Percentiles rank a stretch among this genome's conserved stretches.
Evolutionary conservation across 2,797 vertebrate genomes (phyloP).

Genomic region (Erithacus rubecula): DNA sequence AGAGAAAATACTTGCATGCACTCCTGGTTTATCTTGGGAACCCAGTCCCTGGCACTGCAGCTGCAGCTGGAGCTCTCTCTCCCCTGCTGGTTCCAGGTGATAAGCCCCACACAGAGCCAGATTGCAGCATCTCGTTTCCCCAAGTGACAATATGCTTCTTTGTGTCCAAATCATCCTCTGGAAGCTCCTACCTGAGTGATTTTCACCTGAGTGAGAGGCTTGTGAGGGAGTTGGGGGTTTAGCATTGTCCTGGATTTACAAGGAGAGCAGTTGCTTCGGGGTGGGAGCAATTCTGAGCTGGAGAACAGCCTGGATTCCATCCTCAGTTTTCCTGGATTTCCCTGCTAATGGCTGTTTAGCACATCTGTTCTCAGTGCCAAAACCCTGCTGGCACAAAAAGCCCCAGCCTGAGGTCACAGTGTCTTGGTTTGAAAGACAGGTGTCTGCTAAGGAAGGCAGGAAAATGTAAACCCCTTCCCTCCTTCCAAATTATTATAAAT

Average conservation of each 20-base stretch:
- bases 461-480: too few relatives aligned
- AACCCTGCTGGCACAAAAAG: not conserved
- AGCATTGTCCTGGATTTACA: not conserved
- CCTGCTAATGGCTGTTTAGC: not conserved
- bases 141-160: not conserved
- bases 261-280: not conserved
- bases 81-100: slow-evolving; percentile 42
- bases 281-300: rapidly evolving
- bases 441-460: too few relatives aligned
- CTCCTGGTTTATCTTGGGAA: slow-evolving; percentile 53
- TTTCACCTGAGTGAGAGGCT: not conserved
- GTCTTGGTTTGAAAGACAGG: too few relatives aligned
- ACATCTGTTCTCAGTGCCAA: not conserved
- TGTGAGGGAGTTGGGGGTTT: not conserved
- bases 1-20: not conserved
- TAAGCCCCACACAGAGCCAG: slow-evolving; percentile 3
- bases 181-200: not conserved
- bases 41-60: not conserved
- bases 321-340: not conserved
- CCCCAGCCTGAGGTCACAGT: not conserved
- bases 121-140: not conserved
- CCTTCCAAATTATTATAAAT: too few relatives aligned
- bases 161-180: not conserved
- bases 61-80: not conserved
- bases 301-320: not conserved